Evolutionary conservation across 2,888 invertebrate genomes (phyloP), one percentile per base, ranked within the genome.

Genomic region (Melolontha melolontha): DNA sequence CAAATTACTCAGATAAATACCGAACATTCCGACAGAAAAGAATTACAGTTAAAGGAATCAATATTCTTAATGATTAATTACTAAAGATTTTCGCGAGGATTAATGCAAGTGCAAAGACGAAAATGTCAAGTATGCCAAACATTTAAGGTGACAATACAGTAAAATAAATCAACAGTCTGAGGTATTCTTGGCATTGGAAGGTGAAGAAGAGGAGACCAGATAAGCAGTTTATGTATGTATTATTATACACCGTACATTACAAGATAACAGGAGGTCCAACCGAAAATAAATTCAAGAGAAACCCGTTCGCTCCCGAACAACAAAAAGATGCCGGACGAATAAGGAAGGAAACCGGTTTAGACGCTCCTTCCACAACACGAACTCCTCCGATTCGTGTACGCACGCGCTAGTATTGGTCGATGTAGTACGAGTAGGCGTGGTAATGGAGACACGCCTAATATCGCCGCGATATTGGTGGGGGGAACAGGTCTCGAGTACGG

Each of bases 311-410:
- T 34, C 14, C 44, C 27, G 44, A 14, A 1, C 14, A 29, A 47
- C 59, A 59, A 59, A 59, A 59, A 59, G 59, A 59, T 59, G 44
- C 59, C 59, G 44, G 64, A 64, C 64, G 63, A 50, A 51, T 63
- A 63, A 51, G 63, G 63, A 29, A 42, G 52, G 17, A 29, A 64
- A 64, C 64, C 64, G 64, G 64, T 64, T 52, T 42, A 29, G 39
- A 22, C 27, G 42, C 41, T 52, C 51, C 5, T 52, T 44, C 41
- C 52, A 44, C 42, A 51, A 34, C 42, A 29, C 39, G 14, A 44
- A 41, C 39, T 40, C 17, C 42, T 7, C 11, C 12, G 52, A 52
- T 29, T 40, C 52, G 52, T 41, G 42, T 51, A 64, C 64, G 51
- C 51, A 42, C 51, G 59, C 59, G 59, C 59, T 44, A 44, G 29